These are phyloP conservation scores for Ranitomeya variabilis DNA, from an alignment of 2,113 vertebrate genomes.

Conservation along the genomic window DNA sequence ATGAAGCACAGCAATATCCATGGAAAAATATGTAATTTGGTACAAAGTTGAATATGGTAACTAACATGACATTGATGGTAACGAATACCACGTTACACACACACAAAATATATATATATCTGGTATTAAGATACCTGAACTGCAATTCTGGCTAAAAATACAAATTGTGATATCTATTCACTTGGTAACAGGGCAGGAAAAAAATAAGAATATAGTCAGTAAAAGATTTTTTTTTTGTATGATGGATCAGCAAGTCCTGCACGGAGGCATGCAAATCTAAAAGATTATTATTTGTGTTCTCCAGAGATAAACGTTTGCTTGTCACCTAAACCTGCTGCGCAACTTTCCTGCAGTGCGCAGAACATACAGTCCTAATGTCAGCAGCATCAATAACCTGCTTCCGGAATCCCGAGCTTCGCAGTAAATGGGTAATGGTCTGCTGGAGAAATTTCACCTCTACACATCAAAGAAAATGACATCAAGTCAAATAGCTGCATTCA, in stretches of 20 bases:
- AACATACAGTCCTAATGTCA: background rate
- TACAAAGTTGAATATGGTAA: too few relatives aligned
- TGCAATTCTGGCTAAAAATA: too few relatives aligned
- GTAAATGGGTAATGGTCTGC: background rate
- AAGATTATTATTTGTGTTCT: background rate
- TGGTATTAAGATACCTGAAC: too few relatives aligned
- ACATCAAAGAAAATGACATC: background rate
- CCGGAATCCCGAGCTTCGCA: background rate
- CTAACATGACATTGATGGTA: too few relatives aligned
- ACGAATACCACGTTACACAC: too few relatives aligned
- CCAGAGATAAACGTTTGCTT: background rate
- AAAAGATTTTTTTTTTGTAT: background rate
- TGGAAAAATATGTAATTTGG: too few relatives aligned
- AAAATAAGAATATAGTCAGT: background rate
- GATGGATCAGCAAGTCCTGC: background rate
- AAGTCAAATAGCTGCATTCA: conserved; percentile 1
- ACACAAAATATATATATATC: too few relatives aligned
- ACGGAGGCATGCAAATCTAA: background rate
- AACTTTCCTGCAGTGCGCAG: background rate
- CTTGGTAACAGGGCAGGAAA: background rate
- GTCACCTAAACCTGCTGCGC: background rate
- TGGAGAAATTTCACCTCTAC: background rate
- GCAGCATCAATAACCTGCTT: background rate
- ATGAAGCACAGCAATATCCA: too few relatives aligned
- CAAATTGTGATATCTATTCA: too few relatives aligned